phyloP scores from a whole-genome alignment of 2,797 vertebrate genomes.

The Pipistrellus pygmaeus region DNA sequence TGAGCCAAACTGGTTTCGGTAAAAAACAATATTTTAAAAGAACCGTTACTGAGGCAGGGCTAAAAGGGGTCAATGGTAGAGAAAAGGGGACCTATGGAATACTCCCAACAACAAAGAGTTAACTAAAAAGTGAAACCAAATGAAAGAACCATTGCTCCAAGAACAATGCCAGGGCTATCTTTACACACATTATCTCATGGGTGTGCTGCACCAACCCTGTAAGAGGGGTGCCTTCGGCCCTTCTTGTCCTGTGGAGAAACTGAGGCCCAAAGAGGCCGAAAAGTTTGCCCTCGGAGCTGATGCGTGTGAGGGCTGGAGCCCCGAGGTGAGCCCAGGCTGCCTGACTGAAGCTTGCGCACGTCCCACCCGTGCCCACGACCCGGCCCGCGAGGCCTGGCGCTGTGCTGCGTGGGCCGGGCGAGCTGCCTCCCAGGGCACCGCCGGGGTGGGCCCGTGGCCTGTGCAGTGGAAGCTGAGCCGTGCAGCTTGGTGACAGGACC shows the following conservation, averaged over 20 bases:
- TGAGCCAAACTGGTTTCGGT: too few relatives aligned
- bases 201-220: accelerated
- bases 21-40: too few relatives aligned
- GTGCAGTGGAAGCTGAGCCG: constrained; percentile 63
- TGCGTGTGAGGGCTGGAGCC: neutral
- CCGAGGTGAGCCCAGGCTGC: too few relatives aligned
- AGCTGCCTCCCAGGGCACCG: neutral
- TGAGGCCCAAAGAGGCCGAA: neutral
- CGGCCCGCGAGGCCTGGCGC: accelerated
- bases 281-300: neutral
- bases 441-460: neutral
- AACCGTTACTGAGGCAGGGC: too few relatives aligned
- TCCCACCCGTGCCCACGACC: accelerated
- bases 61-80: neutral
- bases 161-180: too few relatives aligned
- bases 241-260: neutral
- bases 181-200: accelerated
- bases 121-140: too few relatives aligned
- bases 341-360: accelerated
- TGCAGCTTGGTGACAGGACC: neutral
- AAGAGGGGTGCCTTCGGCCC: too few relatives aligned
- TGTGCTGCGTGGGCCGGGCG: accelerated
- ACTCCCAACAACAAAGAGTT: neutral
- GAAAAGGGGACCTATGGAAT: neutral
- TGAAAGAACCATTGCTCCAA: accelerated